These are phyloP conservation scores for Heterotilapia buettikoferi DNA, from an alignment of 2,113 vertebrate genomes.

Conservation along the genomic window DNA sequence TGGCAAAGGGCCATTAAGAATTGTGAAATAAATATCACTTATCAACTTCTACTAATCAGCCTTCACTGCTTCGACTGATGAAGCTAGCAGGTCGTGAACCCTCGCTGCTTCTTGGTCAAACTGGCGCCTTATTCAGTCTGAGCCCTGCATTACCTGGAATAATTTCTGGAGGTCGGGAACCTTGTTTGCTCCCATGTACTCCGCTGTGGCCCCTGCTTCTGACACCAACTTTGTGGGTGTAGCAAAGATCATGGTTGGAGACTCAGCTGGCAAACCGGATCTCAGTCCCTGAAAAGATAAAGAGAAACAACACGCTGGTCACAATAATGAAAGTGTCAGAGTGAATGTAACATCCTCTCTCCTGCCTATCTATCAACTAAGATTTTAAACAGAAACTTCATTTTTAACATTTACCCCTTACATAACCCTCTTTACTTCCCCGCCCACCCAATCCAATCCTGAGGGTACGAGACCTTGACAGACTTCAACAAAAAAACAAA, in stretches of 20 bases:
- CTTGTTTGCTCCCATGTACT: constrained; percentile 75
- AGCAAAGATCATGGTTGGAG: constrained; percentile 78
- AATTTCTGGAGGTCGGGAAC: constrained; percentile 85
- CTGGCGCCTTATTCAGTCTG: accelerated
- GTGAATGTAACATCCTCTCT: background rate
- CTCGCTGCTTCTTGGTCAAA: background rate
- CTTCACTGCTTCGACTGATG: background rate
- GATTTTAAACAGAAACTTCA: background rate
- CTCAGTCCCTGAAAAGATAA: constrained; percentile 81
- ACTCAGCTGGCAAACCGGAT: constrained; percentile 70
- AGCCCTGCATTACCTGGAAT: constrained; percentile 80
- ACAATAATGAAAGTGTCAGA: background rate
- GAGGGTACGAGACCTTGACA: background rate
- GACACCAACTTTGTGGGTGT: constrained; percentile 78
- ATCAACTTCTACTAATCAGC: background rate
- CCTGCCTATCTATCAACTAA: background rate
- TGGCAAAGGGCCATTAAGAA: background rate
- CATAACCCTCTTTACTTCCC: background rate
- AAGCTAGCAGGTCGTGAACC: background rate
- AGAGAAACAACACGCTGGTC: constrained; percentile 11
- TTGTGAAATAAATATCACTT: background rate
- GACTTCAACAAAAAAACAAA: background rate
- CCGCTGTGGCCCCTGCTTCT: constrained; percentile 46
- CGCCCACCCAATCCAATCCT: background rate
- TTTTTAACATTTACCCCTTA: background rate